Base-by-base conservation (phyloP, 2,797 vertebrate genomes). In the Diplodus puntazzo region DNA sequence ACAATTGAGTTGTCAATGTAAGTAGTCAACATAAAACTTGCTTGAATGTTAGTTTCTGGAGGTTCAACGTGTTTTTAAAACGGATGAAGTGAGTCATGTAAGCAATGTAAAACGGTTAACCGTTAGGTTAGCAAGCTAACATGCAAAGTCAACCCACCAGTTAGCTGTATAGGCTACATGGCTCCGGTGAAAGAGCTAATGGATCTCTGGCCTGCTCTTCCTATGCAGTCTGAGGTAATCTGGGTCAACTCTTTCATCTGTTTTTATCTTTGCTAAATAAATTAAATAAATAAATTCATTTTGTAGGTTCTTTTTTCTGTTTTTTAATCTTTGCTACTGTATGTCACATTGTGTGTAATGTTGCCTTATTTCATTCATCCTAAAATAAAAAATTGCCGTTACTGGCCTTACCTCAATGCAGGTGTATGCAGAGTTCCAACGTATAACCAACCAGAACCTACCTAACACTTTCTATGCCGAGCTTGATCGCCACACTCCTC, bases 341-440 rank as follows among this genome's bases (percentile, higher is more conserved):
- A 25, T 30, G 7, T 12, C 25, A 49, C 46, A n/a, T n/a, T n/a
- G 1, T 25, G 5, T 65, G n/a, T 18, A 46, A 45, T 48, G 23
- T 48, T 63, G 0, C 5, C 11, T 14, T n/a, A 8, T 45, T 45
- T 3, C 9, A 61, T 54, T 23, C 12, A 17, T 25, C 18, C 2
- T 68, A 8, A 25, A 68, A 21, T 53, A 21, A 21, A 16, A 45
- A 69, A 45, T 13, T 50, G 11, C 18, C 45, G 7, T 68, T 69
- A 11, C 50, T 55, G 27, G 42, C 11, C 16, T 55, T 39, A 43
- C 5, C 8, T 12, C 16, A 11, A 23, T 71, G 27, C 20, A 84
- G 78, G 54, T 81, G 62, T 65, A 69, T 66, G 65, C 69, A 61
- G 82, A 77, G 66, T 81, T 81, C 43, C 70, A 81, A 13, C 5